Evolutionary conservation across 2,888 invertebrate genomes (phyloP).

Genomic region (Atrina japonica): DNA sequence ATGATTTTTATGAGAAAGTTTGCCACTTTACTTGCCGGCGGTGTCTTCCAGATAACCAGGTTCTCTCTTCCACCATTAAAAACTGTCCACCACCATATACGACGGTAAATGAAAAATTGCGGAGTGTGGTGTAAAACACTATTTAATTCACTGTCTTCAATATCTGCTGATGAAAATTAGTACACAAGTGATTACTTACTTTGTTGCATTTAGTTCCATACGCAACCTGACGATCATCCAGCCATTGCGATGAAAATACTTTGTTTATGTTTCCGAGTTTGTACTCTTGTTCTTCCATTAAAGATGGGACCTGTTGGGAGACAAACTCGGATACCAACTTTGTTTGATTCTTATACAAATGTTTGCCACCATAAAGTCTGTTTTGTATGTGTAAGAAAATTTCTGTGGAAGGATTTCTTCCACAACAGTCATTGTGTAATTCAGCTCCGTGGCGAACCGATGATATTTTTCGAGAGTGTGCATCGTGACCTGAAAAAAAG

Average conservation of each 20-base stretch:
- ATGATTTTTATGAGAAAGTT: too few relatives aligned
- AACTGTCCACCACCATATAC: too few relatives aligned
- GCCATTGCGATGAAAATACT: constrained; percentile 96
- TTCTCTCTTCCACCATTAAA: too few relatives aligned
- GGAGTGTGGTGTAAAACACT: too few relatives aligned
- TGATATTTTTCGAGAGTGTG: too few relatives aligned
- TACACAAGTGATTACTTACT: constrained; percentile 83
- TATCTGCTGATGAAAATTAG: not conserved
- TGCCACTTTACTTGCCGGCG: too few relatives aligned
- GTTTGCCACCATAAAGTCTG: constrained; percentile 48
- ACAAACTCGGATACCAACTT: constrained; percentile 49
- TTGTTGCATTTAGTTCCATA: constrained; percentile 99
- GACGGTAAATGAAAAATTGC: not conserved
- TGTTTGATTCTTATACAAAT: constrained; percentile 30
- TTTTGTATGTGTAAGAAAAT: constrained; percentile 47
- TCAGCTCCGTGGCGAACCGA: too few relatives aligned
- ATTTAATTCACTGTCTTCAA: too few relatives aligned
- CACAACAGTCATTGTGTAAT: too few relatives aligned
- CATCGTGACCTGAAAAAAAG: too few relatives aligned
- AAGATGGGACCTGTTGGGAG: constrained; percentile 61
- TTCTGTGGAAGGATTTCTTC: constrained; percentile 25
- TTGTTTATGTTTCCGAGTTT: constrained; percentile 79
- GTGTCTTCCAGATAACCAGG: too few relatives aligned
- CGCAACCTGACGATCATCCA: constrained; percentile 95
- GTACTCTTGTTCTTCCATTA: constrained; percentile 72